phyloP scores from a whole-genome alignment of 2,113 vertebrate genomes.

The Polyodon spathula region DNA sequence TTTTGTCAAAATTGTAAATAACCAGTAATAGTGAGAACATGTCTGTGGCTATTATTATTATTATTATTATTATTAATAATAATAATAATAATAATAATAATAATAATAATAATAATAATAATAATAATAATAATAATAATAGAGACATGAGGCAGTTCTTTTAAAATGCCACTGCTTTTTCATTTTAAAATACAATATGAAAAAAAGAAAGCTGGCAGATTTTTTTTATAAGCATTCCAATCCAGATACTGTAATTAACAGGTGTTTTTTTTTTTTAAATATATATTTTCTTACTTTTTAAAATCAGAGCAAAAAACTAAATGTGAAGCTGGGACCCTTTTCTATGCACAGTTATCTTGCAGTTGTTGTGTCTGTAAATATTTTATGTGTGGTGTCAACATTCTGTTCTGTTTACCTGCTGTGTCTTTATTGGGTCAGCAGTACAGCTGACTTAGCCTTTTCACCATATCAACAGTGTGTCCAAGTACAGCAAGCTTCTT shows the following conservation, averaged over 20 bases:
- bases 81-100: constrained; percentile 48
- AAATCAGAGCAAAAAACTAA: constrained; percentile 8
- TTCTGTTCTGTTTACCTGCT: constrained; percentile 26
- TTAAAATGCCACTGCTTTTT: constrained; percentile 22
- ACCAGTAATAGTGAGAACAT: no score
- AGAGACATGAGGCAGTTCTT: constrained; percentile 31
- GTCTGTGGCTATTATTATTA: no score
- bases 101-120: constrained; percentile 44
- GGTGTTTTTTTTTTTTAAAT: no score
- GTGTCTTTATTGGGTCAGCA: constrained; percentile 35
- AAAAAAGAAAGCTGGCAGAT: background rate
- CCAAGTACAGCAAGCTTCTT: no score
- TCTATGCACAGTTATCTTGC: constrained; percentile 3
- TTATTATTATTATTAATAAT: constrained; percentile 47
- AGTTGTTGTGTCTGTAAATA: constrained; percentile 37
- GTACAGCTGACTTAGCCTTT: constrained; percentile 38
- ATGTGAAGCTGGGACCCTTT: constrained; percentile 13
- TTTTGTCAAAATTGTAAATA: no score
- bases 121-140: constrained; percentile 26
- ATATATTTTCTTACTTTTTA: constrained; percentile 41
- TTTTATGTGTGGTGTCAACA: constrained; percentile 28
- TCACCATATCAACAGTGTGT: no score
- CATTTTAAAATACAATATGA: constrained; percentile 27
- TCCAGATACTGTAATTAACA: constrained; percentile 26
- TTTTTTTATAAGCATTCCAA: constrained; percentile 38